A percentile compares a stretch with the other conserved stretches of the same genome.
Evolutionary conservation across 2,113 vertebrate genomes (phyloP).

Genomic region (Mesocricetus auratus): DNA sequence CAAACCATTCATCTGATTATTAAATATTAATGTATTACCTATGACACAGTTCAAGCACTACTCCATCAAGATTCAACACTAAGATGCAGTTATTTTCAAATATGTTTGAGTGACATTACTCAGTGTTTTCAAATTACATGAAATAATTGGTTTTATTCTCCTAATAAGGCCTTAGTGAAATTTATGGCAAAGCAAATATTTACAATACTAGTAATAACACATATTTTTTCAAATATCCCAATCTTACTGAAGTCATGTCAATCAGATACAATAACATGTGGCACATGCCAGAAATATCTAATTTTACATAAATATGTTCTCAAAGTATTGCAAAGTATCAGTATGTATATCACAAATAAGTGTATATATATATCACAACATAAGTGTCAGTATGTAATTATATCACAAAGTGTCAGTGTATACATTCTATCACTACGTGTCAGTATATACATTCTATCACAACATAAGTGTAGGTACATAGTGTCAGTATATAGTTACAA

Average conservation of each 20-base stretch:
- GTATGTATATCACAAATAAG: not conserved
- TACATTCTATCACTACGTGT: not conserved
- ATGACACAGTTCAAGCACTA: not conserved
- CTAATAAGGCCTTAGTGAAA: not conserved
- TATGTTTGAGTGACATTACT: not conserved
- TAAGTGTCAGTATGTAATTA: not conserved
- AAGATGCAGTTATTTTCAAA: slow-evolving; percentile 49
- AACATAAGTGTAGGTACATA: not conserved
- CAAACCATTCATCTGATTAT: slow-evolving; percentile 68
- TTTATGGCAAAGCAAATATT: not conserved
- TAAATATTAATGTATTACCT: slow-evolving; percentile 66
- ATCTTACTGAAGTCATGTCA: not conserved
- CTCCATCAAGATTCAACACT: slow-evolving; percentile 36
- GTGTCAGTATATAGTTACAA: not conserved
- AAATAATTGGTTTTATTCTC: slow-evolving; percentile 35
- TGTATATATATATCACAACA: not conserved
- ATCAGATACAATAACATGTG: not conserved
- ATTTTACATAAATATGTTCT: not conserved
- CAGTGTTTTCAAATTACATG: not conserved
- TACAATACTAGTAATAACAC: not conserved
- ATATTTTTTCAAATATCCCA: not conserved
- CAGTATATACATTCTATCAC: too few relatives aligned
- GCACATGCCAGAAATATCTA: not conserved
- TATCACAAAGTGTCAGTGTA: too few relatives aligned
- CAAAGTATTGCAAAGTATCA: not conserved